phyloP scores from a whole-genome alignment of 1,140 invertebrate genomes.

The Ganaspis sp. region DNA sequence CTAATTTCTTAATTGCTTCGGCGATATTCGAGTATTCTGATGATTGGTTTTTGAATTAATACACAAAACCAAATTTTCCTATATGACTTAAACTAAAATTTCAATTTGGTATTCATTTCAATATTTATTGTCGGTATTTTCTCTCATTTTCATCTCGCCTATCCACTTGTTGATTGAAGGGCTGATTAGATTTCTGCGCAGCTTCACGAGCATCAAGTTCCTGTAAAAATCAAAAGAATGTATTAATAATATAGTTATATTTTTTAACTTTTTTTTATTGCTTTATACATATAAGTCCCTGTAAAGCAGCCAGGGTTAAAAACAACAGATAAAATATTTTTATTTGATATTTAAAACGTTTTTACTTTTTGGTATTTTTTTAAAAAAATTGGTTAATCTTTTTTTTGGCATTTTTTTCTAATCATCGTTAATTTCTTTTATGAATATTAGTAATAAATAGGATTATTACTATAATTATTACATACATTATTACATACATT shows the following conservation, averaged over 20 bases:
- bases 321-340: no score
- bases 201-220: conserved; percentile 70
- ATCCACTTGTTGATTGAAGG: conserved; percentile 68
- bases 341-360: no score
- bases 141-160: conserved; percentile 68
- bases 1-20: not conserved
- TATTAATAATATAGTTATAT: conserved; percentile 9
- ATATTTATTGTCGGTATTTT: conserved; percentile 60
- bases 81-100: conserved; percentile 1
- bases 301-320: no score
- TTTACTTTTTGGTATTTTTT: no score
- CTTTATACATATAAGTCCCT: not conserved
- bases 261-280: no score
- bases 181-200: conserved; percentile 63
- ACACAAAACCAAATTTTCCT: not conserved
- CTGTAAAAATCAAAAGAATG: conserved; percentile 51
- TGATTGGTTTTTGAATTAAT: conserved; percentile 9
- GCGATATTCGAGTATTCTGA: not conserved
- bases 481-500: no score
- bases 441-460: no score
- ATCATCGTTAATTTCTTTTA: no score
- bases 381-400: no score
- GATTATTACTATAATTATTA: no score
- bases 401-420: no score
- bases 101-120: conserved; percentile 24